phyloP scores from a whole-genome alignment of 2,797 vertebrate species.

The Danio aesculapii region DNA sequence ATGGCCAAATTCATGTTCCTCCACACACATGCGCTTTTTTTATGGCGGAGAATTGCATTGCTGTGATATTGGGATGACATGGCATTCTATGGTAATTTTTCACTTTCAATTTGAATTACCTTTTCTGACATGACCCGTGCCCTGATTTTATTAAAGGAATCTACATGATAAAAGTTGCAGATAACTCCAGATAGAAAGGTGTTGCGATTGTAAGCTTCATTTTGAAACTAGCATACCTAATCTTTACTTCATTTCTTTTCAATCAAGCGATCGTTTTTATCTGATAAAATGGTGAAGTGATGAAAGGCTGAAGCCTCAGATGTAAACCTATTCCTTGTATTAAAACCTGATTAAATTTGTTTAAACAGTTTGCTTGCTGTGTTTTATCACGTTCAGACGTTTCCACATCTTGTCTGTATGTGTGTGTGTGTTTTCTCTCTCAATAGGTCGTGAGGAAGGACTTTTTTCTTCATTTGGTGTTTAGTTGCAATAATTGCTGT shows the following conservation, averaged over 20 bases:
- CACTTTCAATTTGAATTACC: slow-evolving; percentile 50
- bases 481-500: slow-evolving; percentile 37
- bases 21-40: slow-evolving; percentile 27
- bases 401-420: neutral
- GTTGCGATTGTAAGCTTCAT: slow-evolving; percentile 45
- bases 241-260: slow-evolving; percentile 48
- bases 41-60: slow-evolving; percentile 44
- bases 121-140: slow-evolving; percentile 49
- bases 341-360: slow-evolving; percentile 44
- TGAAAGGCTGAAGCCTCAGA: slow-evolving; percentile 39
- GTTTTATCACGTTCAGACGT: slow-evolving; percentile 34
- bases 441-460: slow-evolving; percentile 22
- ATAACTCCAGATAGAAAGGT: slow-evolving; percentile 41
- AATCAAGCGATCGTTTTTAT: slow-evolving; percentile 34
- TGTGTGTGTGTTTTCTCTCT: neutral
- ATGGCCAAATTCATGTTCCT: slow-evolving; percentile 54
- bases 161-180: slow-evolving; percentile 58
- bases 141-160: slow-evolving; percentile 58
- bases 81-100: slow-evolving; percentile 54
- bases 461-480: slow-evolving; percentile 30
- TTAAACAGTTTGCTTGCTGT: slow-evolving; percentile 30
- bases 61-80: slow-evolving; percentile 41
- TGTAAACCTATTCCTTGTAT: slow-evolving; percentile 40
- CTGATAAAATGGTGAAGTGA: slow-evolving; percentile 38
- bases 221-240: slow-evolving; percentile 45